Evolutionary conservation across 2,888 invertebrate genomes (phyloP).

Genomic region (Rapana venosa): DNA sequence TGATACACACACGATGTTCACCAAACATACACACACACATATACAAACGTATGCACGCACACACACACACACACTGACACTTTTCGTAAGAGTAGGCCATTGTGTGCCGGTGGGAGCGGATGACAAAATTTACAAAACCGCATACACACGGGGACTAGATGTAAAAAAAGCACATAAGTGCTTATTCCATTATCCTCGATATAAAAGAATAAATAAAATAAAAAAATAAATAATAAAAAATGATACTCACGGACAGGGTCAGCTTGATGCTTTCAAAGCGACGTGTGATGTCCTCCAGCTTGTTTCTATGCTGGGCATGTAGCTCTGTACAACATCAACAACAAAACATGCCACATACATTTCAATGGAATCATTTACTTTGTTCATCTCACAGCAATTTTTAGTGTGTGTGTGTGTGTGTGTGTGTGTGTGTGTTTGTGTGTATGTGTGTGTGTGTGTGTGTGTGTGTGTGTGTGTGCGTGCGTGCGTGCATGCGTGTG

Average conservation of each 20-base stretch:
- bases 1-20: too few species aligned
- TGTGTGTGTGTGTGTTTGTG: neutral
- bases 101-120: too few species aligned
- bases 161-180: too few species aligned
- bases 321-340: constrained; percentile 68
- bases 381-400: neutral
- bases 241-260: constrained; percentile 72
- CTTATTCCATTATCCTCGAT: too few species aligned
- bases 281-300: constrained; percentile 77
- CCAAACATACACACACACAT: too few species aligned
- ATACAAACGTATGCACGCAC: neutral
- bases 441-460: neutral
- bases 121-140: too few species aligned
- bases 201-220: too few species aligned
- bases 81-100: too few species aligned
- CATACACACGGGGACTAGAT: too few species aligned
- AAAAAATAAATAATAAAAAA: too few species aligned
- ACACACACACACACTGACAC: neutral
- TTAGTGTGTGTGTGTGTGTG: neutral
- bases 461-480: neutral
- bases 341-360: neutral
- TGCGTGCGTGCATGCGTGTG: neutral
- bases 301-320: constrained; percentile 76
- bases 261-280: constrained; percentile 76
- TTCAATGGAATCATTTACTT: neutral